These are phyloP conservation scores for Melopsittacus undulatus DNA, from an alignment of 2,797 vertebrate genomes.

Conservation along the genomic window DNA sequence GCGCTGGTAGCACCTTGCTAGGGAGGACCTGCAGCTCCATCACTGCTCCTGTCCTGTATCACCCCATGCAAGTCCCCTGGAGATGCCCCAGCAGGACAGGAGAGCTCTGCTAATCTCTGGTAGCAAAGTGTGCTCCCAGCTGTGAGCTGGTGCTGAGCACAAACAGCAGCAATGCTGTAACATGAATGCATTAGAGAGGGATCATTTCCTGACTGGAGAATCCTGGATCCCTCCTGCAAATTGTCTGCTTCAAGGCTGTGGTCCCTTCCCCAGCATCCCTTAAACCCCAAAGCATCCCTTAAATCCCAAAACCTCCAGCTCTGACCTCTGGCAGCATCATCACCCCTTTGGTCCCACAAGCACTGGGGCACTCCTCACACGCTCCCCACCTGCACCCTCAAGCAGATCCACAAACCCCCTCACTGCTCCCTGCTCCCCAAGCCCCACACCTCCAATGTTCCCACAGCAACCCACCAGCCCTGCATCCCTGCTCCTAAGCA, in stretches of 20 bases:
- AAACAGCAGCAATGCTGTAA: background rate
- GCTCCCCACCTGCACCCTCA: too few relatives aligned
- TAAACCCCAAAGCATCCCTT: background rate
- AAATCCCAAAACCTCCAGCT: background rate
- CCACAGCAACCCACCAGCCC: background rate
- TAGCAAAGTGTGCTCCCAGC: background rate
- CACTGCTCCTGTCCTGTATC: background rate
- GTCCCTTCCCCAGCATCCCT: background rate
- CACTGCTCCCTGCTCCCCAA: background rate
- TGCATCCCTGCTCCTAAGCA: background rate
- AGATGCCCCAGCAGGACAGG: background rate
- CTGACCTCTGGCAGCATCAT: background rate
- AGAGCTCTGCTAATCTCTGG: background rate
- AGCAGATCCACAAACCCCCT: too few relatives aligned
- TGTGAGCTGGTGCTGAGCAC: background rate
- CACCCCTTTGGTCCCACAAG: background rate
- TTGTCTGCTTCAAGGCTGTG: background rate
- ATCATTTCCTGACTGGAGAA: background rate
- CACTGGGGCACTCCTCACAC: accelerated
- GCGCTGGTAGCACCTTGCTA: background rate
- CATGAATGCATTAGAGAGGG: background rate
- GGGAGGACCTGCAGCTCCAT: background rate
- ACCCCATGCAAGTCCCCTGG: accelerated
- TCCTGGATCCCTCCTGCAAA: background rate
- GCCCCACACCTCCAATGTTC: background rate